Evolutionary conservation across 1,140 invertebrate genomes (phyloP), one percentile per base, ranked within the genome.

Genomic region (Nasonia vitripennis): DNA sequence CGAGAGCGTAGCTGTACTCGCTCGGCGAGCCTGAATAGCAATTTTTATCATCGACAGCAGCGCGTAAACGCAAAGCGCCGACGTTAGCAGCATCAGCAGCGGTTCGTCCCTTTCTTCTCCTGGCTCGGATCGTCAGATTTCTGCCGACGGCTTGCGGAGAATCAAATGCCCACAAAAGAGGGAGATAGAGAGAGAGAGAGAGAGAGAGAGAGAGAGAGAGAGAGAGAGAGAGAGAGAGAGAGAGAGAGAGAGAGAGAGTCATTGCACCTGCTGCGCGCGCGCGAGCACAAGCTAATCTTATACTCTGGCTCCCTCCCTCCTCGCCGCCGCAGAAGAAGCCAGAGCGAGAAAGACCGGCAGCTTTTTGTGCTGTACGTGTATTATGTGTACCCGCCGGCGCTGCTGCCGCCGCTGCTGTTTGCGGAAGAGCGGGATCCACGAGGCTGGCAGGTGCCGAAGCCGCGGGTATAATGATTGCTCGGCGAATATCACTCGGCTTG

Each of bases 231-330:
- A 27, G 27, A 27, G 27, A 27, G 27, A 27, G 27, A 27, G 27
- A 27, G 27, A 27, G 27, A 27, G 27, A 27, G 27, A 27, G 27
- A 27, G 37, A 23, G n/a, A 70, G 62, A 84, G 83, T 84, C 83
- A 84, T 84, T 84, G 83, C 83, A 84, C 83, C 83, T 84, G 83
- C 68, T 48, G 17, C 11, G 37, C 51, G 23, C 37, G 31, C 51
- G 51, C 27, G 27, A 27, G 27, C 27, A 27, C 27, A 27, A 45
- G 67, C 45, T 62, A 83, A 77, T 78, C 31, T 75, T 51, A 11
- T 31, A 75, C 51, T 55, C 37, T 12, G 17, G 5, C n/a, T 70
- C 78, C 23, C 37, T 45, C n/a, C n/a, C 67, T 45, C 78, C 67
- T 81, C 37, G 7, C 31, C 20, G 10, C 23, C 31, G 62, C 20